Conservation (phyloP, 1,140 invertebrate species). For the Rhynchophorus ferrugineus region DNA sequence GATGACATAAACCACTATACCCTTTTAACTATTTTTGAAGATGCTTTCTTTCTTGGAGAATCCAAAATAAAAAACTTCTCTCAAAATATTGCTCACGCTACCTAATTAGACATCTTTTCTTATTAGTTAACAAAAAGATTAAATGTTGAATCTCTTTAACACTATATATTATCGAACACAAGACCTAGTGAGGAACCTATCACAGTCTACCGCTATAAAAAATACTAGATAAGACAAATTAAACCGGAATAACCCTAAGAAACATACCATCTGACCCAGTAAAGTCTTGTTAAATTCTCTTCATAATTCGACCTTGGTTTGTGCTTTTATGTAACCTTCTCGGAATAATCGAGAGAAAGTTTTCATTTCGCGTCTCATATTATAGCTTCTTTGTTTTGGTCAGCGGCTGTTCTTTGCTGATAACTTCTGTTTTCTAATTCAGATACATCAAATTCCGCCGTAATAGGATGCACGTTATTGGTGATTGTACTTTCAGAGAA, state of each 20-base stretch:
- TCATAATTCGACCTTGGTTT: conserved; percentile 13
- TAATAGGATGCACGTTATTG: background rate
- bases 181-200: no score
- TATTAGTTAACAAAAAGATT: no score
- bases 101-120: no score
- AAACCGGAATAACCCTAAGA: background rate
- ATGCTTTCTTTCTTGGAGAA: no score
- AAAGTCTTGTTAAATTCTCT: conserved; percentile 9
- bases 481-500: conserved; percentile 1
- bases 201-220: background rate
- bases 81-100: no score
- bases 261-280: background rate
- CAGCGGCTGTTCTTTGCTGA: background rate
- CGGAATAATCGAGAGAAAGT: conserved; percentile 17
- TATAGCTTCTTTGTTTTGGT: conserved; percentile 1
- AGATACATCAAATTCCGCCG: background rate
- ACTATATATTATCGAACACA: no score
- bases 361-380: conserved; percentile 8
- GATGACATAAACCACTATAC: no score
- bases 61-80: no score
- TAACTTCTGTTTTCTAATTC: background rate
- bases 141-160: no score
- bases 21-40: no score
- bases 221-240: background rate
- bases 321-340: conserved; percentile 19